Evolutionary conservation across 2,888 invertebrate genomes (phyloP).

Genomic region (Clunio marinus): DNA sequence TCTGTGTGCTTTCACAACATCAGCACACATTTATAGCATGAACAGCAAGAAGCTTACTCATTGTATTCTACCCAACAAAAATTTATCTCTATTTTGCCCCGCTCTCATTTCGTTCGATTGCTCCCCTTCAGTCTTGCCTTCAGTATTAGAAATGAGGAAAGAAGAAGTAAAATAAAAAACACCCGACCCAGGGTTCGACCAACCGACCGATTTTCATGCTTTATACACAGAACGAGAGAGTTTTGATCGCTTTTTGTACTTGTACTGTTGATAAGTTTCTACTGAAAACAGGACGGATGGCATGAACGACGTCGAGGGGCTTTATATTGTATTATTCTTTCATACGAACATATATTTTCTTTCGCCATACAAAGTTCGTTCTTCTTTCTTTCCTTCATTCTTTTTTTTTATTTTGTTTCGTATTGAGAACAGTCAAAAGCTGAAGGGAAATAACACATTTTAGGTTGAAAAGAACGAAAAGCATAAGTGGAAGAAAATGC

Average conservation of each 20-base stretch:
- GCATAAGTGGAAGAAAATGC: constrained; percentile 31
- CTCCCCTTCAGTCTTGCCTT: neutral
- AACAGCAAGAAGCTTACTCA: constrained; percentile 31
- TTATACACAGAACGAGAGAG: constrained; percentile 36
- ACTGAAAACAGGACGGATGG: constrained; percentile 27
- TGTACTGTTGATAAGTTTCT: constrained; percentile 21
- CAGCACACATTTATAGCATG: constrained; percentile 33
- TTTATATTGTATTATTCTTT: constrained; percentile 38
- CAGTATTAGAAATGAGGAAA: no score
- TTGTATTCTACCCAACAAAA: constrained; percentile 37
- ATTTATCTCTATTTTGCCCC: constrained; percentile 38
- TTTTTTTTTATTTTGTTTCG: no score
- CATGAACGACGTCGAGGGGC: constrained; percentile 39
- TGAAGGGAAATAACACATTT: constrained; percentile 37
- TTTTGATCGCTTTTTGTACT: constrained; percentile 37
- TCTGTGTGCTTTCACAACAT: constrained; percentile 32
- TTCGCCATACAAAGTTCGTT: constrained; percentile 36
- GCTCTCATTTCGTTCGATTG: constrained; percentile 32
- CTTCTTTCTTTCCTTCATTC: no score
- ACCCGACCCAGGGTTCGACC: constrained; percentile 7
- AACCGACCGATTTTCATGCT: constrained; percentile 36
- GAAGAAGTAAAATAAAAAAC: neutral
- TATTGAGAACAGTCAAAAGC: constrained; percentile 11
- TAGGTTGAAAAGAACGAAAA: constrained; percentile 24
- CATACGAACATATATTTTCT: constrained; percentile 18